Base-by-base conservation (phyloP, 2,797 vertebrate genomes). In the Melanotaenia maccullochi region DNA sequence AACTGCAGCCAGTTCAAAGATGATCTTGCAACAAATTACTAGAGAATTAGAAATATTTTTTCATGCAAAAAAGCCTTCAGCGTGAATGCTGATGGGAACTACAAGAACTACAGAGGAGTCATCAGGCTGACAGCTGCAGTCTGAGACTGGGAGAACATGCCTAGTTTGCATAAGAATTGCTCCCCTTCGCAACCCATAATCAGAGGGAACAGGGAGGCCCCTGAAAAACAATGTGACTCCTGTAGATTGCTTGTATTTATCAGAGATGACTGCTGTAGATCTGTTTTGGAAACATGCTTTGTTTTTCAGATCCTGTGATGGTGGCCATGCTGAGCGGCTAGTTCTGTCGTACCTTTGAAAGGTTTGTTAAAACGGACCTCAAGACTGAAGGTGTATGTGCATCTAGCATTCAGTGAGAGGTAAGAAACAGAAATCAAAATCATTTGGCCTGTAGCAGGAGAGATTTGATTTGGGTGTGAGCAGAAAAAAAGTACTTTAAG, bases 271-370 rank as follows among this genome's bases (percentile, higher is more conserved):
- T 89, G 87, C 73, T 90, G 90, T 90, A 82, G 91, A 90, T 93
- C 81, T 94, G 93, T 93, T 94, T 89, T 90, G 91, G 84, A 93
- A 91, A 93, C 91, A 92, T 68, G 78, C 80, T 76, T 76, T 73
- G 71, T 76, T 76, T 81, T 83, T 93, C 70, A 81, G 82, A 73
- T 65, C 61, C 56, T 44, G 65, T 33, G 49, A 51, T 24, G 70
- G 57, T 14, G 65, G 68, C 78, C 28, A 42, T 58, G 64, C 55
- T 51, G 56, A 64, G 25, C 58, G 13, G 25, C 40, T n/a, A 3
- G 7, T n/a, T 32, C 38, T 66, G 20, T 3, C 18, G 38, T 62
- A 55, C 22, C 49, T 44, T 5, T 4, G 49, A 59, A 36, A 56
- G 33, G 13, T 54, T 7, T 5, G 59, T 13, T 55, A 56, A 49